phyloP scores from a whole-genome alignment of 1,140 invertebrate genomes.

The Portunus trituberculatus region DNA sequence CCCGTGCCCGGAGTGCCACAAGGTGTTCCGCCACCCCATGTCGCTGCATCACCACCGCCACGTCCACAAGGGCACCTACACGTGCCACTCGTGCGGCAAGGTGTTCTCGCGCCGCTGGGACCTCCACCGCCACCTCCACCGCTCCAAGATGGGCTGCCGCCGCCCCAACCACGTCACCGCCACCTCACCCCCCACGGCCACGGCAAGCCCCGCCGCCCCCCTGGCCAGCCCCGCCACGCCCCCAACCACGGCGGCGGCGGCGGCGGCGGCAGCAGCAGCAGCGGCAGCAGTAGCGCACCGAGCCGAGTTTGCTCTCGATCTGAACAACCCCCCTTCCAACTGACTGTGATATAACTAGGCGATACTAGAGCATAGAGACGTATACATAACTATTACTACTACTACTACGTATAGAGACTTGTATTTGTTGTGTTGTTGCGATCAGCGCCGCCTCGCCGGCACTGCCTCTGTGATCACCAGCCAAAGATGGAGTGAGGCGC shows the following conservation, averaged over 20 bases:
- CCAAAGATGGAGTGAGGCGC: constrained; percentile 76
- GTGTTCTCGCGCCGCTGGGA: constrained; percentile 78
- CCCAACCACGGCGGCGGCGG: constrained; percentile 52
- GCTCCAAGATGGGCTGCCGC: constrained; percentile 76
- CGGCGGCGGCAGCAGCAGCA: constrained; percentile 51
- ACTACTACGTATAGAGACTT: constrained; percentile 61
- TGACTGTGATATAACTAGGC: constrained; percentile 77
- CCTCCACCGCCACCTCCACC: constrained; percentile 78
- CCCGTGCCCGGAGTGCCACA: constrained; percentile 78
- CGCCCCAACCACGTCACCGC: constrained; percentile 73
- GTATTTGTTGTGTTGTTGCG: constrained; percentile 77
- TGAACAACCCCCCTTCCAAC: constrained; percentile 77
- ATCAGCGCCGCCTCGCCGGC: constrained; percentile 65
- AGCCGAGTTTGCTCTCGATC: constrained; percentile 73
- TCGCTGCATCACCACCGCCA: constrained; percentile 79
- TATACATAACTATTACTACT: constrained; percentile 47
- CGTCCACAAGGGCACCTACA: constrained; percentile 78
- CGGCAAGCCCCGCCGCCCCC: constrained; percentile 36
- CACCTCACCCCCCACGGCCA: constrained; percentile 37
- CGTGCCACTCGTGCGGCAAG: constrained; percentile 79
- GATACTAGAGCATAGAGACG: constrained; percentile 77
- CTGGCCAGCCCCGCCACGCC: constrained; percentile 35
- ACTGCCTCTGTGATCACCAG: constrained; percentile 76
- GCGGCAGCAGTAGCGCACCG: constrained; percentile 63
- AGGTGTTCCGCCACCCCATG: constrained; percentile 78